Conservation (phyloP, 2,797 vertebrate genomes). For the Pempheris klunzingeri region DNA sequence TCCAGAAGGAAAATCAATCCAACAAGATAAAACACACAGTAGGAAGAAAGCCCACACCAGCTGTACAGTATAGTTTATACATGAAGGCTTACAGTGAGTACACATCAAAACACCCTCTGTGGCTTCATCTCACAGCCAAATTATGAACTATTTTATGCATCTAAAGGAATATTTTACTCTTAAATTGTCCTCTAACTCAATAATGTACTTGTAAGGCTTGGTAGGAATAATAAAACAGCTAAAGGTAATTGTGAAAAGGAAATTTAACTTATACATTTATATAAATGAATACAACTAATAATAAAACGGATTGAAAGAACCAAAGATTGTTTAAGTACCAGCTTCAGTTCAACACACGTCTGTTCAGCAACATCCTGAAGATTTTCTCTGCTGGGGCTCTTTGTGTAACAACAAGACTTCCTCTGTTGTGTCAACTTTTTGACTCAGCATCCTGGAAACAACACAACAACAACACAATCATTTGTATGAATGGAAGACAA, state of each 20-base stretch:
- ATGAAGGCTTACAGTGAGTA: not conserved
- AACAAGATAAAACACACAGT: not conserved
- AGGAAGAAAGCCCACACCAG: not conserved
- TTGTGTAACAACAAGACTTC: conserved; percentile 70
- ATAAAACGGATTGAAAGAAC: not conserved
- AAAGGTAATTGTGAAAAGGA: conserved; percentile 1
- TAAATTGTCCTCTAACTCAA: not conserved
- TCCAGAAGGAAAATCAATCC: not conserved
- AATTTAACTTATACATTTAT: not conserved
- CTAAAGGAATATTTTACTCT: not conserved
- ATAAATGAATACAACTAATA: not conserved
- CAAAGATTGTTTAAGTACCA: not conserved
- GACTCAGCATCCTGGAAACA: conserved; percentile 80
- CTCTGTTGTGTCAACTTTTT: conserved; percentile 67
- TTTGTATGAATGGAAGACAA: not conserved
- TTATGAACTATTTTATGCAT: not conserved
- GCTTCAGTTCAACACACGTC: not conserved
- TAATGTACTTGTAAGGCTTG: not conserved
- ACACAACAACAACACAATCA: conserved; percentile 37
- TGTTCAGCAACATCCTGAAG: conserved; percentile 83
- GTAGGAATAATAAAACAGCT: conserved; percentile 1
- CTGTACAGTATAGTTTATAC: not conserved
- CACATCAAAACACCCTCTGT: not conserved
- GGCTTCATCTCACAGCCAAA: not conserved
- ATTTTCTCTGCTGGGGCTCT: conserved; percentile 73